Conservation (phyloP, 2,113 vertebrate species). For the Ginglymostoma cirratum region DNA sequence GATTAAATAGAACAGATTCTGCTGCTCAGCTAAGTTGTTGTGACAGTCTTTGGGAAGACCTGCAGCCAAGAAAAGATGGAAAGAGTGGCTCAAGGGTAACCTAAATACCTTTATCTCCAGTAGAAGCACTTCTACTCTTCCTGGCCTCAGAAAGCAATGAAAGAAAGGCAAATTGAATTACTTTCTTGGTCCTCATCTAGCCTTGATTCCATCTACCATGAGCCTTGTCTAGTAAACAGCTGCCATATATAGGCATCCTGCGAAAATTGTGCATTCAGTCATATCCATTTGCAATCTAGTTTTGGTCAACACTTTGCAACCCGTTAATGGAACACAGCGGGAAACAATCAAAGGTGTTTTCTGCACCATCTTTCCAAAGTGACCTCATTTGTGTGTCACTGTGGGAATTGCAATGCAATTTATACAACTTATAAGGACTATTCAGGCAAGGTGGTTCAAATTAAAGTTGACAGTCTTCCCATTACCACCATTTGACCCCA, state of each 20-base stretch:
- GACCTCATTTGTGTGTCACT: not conserved
- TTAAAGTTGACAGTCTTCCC: not conserved
- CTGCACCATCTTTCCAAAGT: not conserved
- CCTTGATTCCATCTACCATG: not conserved
- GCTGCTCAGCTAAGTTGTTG: not conserved
- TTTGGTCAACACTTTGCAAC: not conserved
- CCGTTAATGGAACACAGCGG: not conserved
- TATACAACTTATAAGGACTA: not conserved
- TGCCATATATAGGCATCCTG: not conserved
- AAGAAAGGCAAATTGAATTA: not conserved
- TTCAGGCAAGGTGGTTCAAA: not conserved
- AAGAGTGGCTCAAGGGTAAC: not conserved
- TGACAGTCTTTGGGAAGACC: not conserved
- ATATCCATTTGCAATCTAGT: not conserved
- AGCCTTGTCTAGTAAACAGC: not conserved
- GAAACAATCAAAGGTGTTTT: not conserved
- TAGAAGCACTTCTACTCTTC: not conserved
- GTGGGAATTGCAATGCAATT: not conserved
- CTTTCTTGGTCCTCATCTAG: not conserved
- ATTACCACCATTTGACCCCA: not conserved
- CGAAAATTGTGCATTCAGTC: not conserved
- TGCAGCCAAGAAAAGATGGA: not conserved
- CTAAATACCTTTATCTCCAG: not conserved
- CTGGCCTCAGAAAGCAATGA: not conserved
- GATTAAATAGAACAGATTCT: not conserved